Percentiles rank a stretch among this genome's conserved stretches.
Conservation (phyloP, 2,797 vertebrate genomes). For the Carcharodon carcharias region DNA sequence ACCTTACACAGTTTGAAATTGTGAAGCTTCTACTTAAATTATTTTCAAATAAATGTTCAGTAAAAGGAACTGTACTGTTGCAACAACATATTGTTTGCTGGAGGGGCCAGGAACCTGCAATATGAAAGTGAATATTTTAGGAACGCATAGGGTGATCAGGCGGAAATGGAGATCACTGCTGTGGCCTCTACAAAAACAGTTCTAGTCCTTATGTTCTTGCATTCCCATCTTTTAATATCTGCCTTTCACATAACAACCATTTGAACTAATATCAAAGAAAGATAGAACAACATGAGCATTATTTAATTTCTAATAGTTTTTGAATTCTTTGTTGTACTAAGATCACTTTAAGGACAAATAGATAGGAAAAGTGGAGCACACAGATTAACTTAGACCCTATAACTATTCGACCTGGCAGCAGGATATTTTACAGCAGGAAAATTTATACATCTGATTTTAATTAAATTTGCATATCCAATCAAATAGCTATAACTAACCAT, state of each 20-base stretch:
- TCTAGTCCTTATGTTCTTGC: not conserved
- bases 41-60: not conserved
- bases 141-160: not conserved
- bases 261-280: not conserved
- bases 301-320: constrained; percentile 9
- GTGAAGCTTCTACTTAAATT: not conserved
- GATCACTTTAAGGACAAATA: not conserved
- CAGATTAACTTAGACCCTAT: not conserved
- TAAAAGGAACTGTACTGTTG: not conserved
- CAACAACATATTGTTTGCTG: not conserved
- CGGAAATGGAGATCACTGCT: constrained; percentile 26
- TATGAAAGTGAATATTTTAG: not conserved
- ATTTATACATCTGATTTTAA: constrained; percentile 19
- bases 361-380: not conserved
- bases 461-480: constrained; percentile 24
- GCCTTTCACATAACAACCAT: not conserved
- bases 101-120: not conserved
- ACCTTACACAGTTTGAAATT: not conserved
- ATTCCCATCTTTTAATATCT: not conserved
- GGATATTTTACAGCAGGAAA: constrained; percentile 3
- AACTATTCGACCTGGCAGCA: not conserved
- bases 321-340: not conserved
- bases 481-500: not conserved
- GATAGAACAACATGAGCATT: not conserved
- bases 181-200: not conserved